Conservation (phyloP, 2,888 invertebrate species). For the Ornithoptera alexandrae region DNA sequence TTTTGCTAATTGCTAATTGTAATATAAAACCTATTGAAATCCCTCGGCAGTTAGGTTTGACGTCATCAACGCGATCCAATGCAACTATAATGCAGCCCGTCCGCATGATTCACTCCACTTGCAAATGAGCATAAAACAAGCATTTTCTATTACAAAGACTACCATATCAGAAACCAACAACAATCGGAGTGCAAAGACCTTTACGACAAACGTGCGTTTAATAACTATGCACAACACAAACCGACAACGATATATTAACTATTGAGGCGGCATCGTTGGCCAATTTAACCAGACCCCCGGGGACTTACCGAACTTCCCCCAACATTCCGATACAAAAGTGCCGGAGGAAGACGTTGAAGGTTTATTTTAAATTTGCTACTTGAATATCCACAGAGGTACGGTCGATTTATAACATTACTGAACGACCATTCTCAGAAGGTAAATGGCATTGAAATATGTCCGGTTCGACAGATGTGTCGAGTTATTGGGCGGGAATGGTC, state of each 20-base stretch:
- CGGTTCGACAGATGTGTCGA: conserved; percentile 45
- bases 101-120: conserved; percentile 35
- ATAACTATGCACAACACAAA: conserved; percentile 59
- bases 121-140: conserved; percentile 40
- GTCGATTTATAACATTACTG: conserved; percentile 58
- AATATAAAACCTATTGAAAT: neutral
- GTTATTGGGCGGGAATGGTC: conserved; percentile 37
- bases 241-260: conserved; percentile 58
- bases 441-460: conserved; percentile 49
- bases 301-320: conserved; percentile 32
- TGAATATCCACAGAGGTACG: conserved; percentile 43
- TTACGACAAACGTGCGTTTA: conserved; percentile 43
- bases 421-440: conserved; percentile 55
- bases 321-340: conserved; percentile 33
- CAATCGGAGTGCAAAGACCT: conserved; percentile 43
- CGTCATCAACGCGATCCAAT: neutral
- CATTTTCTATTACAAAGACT: conserved; percentile 39
- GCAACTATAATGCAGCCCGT: conserved; percentile 27
- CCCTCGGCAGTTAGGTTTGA: too few relatives aligned
- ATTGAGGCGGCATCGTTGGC: conserved; percentile 52
- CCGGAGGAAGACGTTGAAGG: conserved; percentile 44
- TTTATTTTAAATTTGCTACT: conserved; percentile 44
- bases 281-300: conserved; percentile 48
- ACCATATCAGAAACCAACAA: conserved; percentile 39
- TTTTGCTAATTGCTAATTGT: neutral